Evolutionary conservation across 64 coral and sea anemone species (phyloP).

Genomic region (Montipora foliosa): DNA sequence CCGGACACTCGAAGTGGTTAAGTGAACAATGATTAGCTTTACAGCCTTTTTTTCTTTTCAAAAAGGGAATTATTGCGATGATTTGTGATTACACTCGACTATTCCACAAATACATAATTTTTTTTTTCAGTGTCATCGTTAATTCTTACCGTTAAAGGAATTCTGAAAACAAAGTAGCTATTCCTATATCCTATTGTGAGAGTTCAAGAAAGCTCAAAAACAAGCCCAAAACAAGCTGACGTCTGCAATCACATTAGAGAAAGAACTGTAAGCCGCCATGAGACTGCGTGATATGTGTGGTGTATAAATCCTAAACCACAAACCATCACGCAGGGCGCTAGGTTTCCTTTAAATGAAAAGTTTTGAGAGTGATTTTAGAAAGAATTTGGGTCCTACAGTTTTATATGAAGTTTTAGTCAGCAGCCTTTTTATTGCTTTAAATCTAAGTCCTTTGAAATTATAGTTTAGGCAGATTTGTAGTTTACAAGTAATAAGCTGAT

Average conservation of each 20-base stretch:
- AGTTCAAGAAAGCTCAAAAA: background rate
- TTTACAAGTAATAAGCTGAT: background rate
- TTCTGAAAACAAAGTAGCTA: background rate
- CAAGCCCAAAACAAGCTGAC: background rate
- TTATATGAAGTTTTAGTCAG: no score
- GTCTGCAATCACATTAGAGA: background rate
- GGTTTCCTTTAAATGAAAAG: no score
- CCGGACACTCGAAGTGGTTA: background rate
- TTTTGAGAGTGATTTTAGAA: no score
- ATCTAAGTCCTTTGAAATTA: no score
- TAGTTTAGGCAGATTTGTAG: background rate
- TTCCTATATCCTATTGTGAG: background rate
- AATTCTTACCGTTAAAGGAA: background rate
- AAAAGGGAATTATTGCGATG: background rate
- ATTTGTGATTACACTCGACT: background rate
- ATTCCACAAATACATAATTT: background rate
- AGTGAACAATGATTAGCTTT: background rate
- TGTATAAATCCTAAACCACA: background rate
- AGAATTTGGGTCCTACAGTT: no score
- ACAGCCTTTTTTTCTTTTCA: background rate
- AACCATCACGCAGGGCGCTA: no score
- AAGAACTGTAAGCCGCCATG: background rate
- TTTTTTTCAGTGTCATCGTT: background rate
- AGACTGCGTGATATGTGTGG: background rate
- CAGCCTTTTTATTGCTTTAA: no score